Percentiles rank a stretch among this genome's conserved stretches.
These are phyloP conservation scores for Drosophila ironensis DNA, from an alignment of 1,140 invertebrate genomes.

Conservation along the genomic window DNA sequence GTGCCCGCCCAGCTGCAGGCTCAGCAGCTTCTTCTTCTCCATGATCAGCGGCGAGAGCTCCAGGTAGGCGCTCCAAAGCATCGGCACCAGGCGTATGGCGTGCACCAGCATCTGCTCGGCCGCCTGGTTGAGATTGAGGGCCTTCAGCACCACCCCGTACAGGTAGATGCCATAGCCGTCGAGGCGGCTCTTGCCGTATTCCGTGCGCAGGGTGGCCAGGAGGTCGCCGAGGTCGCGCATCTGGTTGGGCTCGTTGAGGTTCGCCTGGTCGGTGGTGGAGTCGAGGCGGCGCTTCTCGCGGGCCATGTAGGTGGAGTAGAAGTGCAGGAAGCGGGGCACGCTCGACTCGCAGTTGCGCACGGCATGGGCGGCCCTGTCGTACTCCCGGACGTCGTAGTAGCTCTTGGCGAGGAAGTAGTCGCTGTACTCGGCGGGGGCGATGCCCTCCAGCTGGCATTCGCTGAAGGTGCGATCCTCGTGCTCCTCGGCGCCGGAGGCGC, in stretches of 20 bases:
- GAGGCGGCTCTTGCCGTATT: slow-evolving; percentile 85
- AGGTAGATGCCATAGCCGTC: slow-evolving; percentile 96
- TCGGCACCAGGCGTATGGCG: slow-evolving; percentile 89
- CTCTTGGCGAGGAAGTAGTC: slow-evolving; percentile 91
- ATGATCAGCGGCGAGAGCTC: slow-evolving; percentile 94
- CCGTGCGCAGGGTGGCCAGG: slow-evolving; percentile 84
- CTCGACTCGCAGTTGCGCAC: slow-evolving; percentile 86
- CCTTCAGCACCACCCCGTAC: slow-evolving; percentile 95
- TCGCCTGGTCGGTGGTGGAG: slow-evolving; percentile 90
- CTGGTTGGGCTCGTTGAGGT: slow-evolving; percentile 86
- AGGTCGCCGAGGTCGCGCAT: slow-evolving; percentile 84
- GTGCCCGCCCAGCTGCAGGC: slow-evolving; percentile 90
- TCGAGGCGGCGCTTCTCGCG: slow-evolving; percentile 94
- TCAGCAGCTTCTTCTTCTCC: slow-evolving; percentile 88
- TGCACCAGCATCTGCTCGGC: slow-evolving; percentile 91
- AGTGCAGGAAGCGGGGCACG: slow-evolving; percentile 90
- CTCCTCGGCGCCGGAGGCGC: too few species aligned
- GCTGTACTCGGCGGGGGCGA: slow-evolving; percentile 85
- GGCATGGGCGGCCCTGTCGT: slow-evolving; percentile 94
- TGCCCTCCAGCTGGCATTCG: slow-evolving; percentile 66
- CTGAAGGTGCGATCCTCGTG: slow-evolving; percentile 57
- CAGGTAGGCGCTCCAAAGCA: slow-evolving; percentile 96
- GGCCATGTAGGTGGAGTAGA: slow-evolving; percentile 93
- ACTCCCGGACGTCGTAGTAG: slow-evolving; percentile 96
- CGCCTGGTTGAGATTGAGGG: slow-evolving; percentile 89